These are phyloP conservation scores for Drosophila meridiana DNA, from an alignment of 2,888 invertebrate genomes.

Conservation along the genomic window DNA sequence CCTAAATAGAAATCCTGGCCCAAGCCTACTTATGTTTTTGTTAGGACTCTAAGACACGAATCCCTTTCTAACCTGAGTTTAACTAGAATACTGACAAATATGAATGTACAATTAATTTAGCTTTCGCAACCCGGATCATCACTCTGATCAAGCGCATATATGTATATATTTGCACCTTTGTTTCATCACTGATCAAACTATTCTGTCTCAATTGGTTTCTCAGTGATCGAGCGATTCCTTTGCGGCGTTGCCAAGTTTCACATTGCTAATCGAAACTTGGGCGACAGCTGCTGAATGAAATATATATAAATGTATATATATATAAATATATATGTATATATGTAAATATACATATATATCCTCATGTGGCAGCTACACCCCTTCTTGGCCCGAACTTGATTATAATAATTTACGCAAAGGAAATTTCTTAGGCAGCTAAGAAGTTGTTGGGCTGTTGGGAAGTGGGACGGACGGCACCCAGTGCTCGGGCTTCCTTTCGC, in stretches of 20 bases:
- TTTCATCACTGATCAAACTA: neutral
- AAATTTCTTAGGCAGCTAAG: constrained; percentile 28
- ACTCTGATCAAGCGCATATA: neutral
- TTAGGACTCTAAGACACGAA: too few species aligned
- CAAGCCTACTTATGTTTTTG: too few species aligned
- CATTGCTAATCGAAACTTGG: constrained; percentile 4
- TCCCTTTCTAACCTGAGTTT: too few species aligned
- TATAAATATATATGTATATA: neutral
- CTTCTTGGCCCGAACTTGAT: constrained; percentile 44
- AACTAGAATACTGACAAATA: too few species aligned
- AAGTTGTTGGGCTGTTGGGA: constrained; percentile 25
- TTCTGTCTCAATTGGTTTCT: neutral
- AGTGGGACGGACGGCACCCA: constrained; percentile 62
- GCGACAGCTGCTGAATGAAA: constrained; percentile 55
- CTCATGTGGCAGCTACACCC: neutral
- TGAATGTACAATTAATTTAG: too few species aligned
- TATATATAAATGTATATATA: neutral
- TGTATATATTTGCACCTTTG: neutral
- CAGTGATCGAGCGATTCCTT: constrained; percentile 8
- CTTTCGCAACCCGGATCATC: too few species aligned
- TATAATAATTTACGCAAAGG: constrained; percentile 67
- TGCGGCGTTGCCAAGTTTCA: constrained; percentile 49
- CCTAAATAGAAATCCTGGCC: too few species aligned
- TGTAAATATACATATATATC: neutral
- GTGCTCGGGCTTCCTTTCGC: constrained; percentile 35